Percentiles rank a stretch among this genome's conserved stretches.
Conservation (phyloP, 1,140 invertebrate species). For the Drosophila guanche region DNA sequence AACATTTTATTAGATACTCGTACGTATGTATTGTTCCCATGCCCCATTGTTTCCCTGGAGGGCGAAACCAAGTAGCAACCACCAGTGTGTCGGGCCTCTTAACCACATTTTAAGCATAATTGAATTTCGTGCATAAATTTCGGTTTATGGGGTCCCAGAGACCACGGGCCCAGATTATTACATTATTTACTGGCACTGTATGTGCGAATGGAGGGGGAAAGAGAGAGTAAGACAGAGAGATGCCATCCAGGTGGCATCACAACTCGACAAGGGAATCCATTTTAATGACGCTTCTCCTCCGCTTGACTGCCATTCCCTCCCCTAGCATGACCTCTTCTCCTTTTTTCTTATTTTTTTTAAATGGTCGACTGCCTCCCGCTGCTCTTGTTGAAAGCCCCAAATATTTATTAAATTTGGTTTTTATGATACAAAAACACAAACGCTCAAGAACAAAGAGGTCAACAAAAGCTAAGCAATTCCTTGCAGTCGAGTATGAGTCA, state of each 20-base stretch:
- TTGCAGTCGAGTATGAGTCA: slow-evolving; percentile 38
- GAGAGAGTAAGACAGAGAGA: slow-evolving; percentile 19
- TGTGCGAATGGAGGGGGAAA: slow-evolving; percentile 1
- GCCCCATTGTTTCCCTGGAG: slow-evolving; percentile 58
- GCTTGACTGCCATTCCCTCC: slow-evolving; percentile 11
- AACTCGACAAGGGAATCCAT: slow-evolving; percentile 72
- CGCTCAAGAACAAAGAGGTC: slow-evolving; percentile 30
- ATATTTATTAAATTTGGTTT: slow-evolving; percentile 76
- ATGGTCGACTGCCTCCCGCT: slow-evolving; percentile 33
- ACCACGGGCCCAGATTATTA: slow-evolving; percentile 77
- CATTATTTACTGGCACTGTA: slow-evolving; percentile 74
- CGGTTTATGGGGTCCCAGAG: slow-evolving; percentile 73
- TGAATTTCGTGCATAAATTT: slow-evolving; percentile 81
- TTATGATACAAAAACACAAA: slow-evolving; percentile 51
- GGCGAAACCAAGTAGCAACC: slow-evolving; percentile 21
- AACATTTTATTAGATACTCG: slow-evolving; percentile 35
- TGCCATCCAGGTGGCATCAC: slow-evolving; percentile 45
- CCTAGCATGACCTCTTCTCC: neutral
- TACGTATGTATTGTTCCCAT: slow-evolving; percentile 49
- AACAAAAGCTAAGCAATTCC: slow-evolving; percentile 54
- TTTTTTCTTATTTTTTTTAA: slow-evolving; percentile 27
- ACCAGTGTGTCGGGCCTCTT: slow-evolving; percentile 63
- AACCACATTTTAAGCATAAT: slow-evolving; percentile 82
- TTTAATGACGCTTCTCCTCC: slow-evolving; percentile 61
- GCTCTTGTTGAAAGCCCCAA: slow-evolving; percentile 39